Conservation (phyloP, 1,140 invertebrate species). For the Ostrea edulis region DNA sequence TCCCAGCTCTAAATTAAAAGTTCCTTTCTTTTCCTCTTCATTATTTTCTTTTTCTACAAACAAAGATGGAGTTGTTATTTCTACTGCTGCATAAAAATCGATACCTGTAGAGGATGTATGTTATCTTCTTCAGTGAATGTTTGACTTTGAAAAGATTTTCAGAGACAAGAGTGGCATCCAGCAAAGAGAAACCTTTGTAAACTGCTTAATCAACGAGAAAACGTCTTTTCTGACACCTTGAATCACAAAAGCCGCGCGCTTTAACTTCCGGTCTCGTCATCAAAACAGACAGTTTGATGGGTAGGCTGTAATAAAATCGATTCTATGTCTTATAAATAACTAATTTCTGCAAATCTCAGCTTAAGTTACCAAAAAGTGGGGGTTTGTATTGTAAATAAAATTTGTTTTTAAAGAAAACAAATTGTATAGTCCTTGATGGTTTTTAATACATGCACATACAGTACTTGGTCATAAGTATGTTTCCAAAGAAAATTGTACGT, state of each 20-base stretch:
- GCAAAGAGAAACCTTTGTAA: neutral
- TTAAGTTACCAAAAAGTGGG: too few species aligned
- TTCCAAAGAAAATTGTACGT: too few species aligned
- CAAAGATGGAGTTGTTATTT: neutral
- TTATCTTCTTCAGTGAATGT: neutral
- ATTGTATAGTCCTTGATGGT: too few species aligned
- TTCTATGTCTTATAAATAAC: neutral
- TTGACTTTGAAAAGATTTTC: neutral
- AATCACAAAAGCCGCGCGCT: neutral
- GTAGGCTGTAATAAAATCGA: neutral
- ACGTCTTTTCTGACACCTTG: neutral
- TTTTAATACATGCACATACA: too few species aligned
- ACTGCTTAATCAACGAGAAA: conserved; percentile 2
- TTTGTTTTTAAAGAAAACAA: too few species aligned
- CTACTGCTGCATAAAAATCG: neutral
- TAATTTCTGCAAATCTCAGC: too few species aligned
- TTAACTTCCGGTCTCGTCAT: neutral
- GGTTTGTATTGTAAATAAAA: too few species aligned
- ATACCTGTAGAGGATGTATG: neutral
- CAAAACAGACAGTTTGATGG: neutral
- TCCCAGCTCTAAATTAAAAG: neutral
- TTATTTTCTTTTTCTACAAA: neutral
- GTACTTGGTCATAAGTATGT: too few species aligned
- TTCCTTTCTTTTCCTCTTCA: neutral
- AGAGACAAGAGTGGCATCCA: neutral